These are phyloP conservation scores for Rhodeus uyekii DNA, from an alignment of 2,797 vertebrate species.

Conservation along the genomic window DNA sequence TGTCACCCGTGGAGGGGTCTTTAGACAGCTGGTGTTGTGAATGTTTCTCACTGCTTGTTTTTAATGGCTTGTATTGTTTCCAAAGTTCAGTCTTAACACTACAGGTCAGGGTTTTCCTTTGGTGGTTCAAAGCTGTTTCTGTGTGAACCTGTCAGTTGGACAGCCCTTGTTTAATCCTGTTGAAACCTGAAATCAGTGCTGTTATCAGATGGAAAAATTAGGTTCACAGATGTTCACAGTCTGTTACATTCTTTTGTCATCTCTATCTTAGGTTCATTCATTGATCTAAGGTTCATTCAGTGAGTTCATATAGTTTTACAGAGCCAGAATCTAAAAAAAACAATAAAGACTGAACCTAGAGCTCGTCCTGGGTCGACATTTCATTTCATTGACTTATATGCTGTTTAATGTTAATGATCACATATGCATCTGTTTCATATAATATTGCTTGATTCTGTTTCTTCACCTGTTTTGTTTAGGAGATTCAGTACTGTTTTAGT, in stretches of 20 bases:
- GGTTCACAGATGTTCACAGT: constrained; percentile 4
- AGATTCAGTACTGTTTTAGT: no score
- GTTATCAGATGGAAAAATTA: neutral
- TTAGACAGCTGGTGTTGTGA: constrained; percentile 71
- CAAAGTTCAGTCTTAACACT: constrained; percentile 58
- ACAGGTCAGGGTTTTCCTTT: constrained; percentile 57
- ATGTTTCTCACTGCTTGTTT: constrained; percentile 46
- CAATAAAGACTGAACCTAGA: no score
- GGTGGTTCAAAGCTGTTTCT: constrained; percentile 18
- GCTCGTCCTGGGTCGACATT: no score
- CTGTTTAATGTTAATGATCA: no score
- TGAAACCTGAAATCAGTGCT: constrained; percentile 14
- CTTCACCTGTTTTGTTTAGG: no score
- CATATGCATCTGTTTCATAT: no score
- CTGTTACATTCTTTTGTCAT: neutral
- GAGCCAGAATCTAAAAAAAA: no score
- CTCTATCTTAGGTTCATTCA: neutral
- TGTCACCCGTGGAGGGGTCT: constrained; percentile 39
- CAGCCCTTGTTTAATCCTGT: neutral
- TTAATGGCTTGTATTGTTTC: constrained; percentile 49
- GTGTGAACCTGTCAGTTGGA: constrained; percentile 8
- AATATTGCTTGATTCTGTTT: no score
- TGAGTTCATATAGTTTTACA: neutral
- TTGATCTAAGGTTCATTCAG: neutral
- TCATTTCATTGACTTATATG: no score